Conservation (phyloP, 2,888 invertebrate species). For the Andrena haemorrhoa region DNA sequence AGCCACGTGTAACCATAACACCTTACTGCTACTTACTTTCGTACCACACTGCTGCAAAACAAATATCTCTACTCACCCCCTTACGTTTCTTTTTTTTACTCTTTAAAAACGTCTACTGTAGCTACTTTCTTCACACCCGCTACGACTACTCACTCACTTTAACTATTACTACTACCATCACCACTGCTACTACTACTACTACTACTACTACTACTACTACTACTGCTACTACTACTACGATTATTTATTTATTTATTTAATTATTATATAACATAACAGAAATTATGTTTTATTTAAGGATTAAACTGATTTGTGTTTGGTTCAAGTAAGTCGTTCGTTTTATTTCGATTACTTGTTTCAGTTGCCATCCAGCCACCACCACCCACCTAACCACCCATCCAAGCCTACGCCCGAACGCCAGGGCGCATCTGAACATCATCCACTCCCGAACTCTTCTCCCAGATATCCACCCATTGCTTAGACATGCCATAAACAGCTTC, state of each 20-base stretch:
- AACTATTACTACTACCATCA: slow-evolving; percentile 68
- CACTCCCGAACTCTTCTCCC: slow-evolving; percentile 34
- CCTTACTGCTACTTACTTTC: slow-evolving; percentile 61
- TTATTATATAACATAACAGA: slow-evolving; percentile 83
- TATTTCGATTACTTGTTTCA: slow-evolving; percentile 81
- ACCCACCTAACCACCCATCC: slow-evolving; percentile 40
- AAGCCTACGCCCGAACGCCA: slow-evolving; percentile 1
- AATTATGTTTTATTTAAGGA: slow-evolving; percentile 85
- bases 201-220: slow-evolving; percentile 75
- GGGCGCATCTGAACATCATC: slow-evolving; percentile 26
- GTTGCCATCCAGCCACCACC: slow-evolving; percentile 63
- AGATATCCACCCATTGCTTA: slow-evolving; percentile 47
- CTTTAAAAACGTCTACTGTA: slow-evolving; percentile 64
- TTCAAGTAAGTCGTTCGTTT: slow-evolving; percentile 82
- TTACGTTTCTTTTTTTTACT: slow-evolving; percentile 48
- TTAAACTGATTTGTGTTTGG: slow-evolving; percentile 85
- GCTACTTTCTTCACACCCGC: slow-evolving; percentile 60
- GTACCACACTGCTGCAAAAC: slow-evolving; percentile 36
- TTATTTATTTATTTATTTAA: slow-evolving; percentile 84
- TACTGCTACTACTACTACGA: slow-evolving; percentile 74
- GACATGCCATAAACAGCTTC: slow-evolving; percentile 36
- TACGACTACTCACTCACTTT: slow-evolving; percentile 45
- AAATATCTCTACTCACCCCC: slow-evolving; percentile 22
- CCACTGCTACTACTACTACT: slow-evolving; percentile 68
- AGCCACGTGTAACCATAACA: slow-evolving; percentile 69